Evolutionary conservation across 2,888 invertebrate genomes (phyloP).

Genomic region (Pollenia griseotomentosa): DNA sequence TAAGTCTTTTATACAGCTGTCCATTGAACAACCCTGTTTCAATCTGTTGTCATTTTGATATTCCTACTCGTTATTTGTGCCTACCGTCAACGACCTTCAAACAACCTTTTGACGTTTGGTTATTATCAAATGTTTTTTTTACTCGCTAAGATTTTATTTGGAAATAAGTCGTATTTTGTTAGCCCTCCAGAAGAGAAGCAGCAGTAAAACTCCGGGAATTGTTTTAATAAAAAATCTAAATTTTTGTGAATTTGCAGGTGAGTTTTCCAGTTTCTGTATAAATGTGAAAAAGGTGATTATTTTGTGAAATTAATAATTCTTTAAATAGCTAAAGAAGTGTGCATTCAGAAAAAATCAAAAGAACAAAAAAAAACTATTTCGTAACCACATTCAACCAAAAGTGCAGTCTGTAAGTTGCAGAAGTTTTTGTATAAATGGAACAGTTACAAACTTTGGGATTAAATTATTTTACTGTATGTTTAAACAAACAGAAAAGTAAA

Average conservation of each 20-base stretch:
- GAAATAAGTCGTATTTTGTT: conserved; percentile 77
- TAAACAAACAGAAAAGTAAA: neutral
- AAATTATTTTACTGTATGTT: no score
- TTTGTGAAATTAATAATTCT: neutral
- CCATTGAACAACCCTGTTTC: conserved; percentile 25
- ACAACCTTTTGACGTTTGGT: conserved; percentile 72
- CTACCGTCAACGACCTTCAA: conserved; percentile 68
- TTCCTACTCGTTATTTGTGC: conserved; percentile 12
- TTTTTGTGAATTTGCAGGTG: conserved; percentile 76
- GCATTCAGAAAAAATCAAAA: neutral
- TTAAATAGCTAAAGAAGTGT: neutral
- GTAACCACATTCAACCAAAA: conserved; percentile 39
- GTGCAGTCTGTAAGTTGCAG: conserved; percentile 1
- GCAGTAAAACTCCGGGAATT: conserved; percentile 74
- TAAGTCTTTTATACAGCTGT: neutral
- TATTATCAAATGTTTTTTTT: conserved; percentile 50
- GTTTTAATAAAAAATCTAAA: conserved; percentile 71
- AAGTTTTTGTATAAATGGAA: neutral
- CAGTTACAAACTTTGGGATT: no score
- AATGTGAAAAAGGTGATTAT: conserved; percentile 4
- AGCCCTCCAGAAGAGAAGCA: conserved; percentile 82
- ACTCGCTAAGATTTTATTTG: conserved; percentile 64
- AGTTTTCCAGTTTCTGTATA: conserved; percentile 26
- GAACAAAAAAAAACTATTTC: conserved; percentile 39
- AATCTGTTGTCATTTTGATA: conserved; percentile 9